Conservation (phyloP, 2,797 vertebrate genomes). For the Ara ararauna region DNA sequence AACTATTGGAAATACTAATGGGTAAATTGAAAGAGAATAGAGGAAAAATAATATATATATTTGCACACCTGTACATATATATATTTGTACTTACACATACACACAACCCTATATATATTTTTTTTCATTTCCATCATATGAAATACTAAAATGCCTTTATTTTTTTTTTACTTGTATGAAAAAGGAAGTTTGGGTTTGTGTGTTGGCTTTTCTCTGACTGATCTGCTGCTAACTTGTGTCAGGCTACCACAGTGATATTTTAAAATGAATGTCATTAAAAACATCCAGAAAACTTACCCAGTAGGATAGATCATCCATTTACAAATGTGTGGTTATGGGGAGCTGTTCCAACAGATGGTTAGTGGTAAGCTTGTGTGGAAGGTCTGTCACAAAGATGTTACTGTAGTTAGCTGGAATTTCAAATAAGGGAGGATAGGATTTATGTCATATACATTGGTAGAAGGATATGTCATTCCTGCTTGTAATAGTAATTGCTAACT, state of each 20-base stretch:
- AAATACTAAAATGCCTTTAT: neutral
- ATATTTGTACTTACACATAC: neutral
- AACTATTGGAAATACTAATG: neutral
- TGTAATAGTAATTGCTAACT: neutral
- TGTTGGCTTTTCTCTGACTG: neutral
- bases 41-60: neutral
- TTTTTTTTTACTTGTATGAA: neutral
- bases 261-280: neutral
- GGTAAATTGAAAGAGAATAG: neutral
- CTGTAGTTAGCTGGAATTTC: neutral
- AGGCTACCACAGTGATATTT: neutral
- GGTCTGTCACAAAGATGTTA: neutral
- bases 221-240: neutral
- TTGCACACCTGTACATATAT: neutral
- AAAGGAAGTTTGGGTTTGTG: neutral
- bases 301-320: neutral
- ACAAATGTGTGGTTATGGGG: neutral
- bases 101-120: neutral
- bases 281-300: neutral
- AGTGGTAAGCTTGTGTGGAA: neutral
- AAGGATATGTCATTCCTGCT: neutral
- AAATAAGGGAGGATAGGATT: neutral
- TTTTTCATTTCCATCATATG: neutral
- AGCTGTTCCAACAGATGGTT: neutral
- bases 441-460: neutral